phyloP scores from a whole-genome alignment of 1,140 invertebrate species.

The Drosophila lacteicornis region DNA sequence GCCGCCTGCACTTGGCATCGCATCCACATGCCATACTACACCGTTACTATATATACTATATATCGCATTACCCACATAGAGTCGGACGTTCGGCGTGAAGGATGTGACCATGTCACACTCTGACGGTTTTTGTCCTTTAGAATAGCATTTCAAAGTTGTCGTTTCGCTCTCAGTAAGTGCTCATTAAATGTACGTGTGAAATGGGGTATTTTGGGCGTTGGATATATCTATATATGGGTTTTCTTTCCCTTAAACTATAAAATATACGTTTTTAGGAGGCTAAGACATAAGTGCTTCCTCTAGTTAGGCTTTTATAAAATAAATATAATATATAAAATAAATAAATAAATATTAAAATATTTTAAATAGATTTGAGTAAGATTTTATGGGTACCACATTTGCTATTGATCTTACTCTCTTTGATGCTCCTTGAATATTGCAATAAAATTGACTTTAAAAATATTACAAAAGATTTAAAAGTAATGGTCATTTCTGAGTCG shows the following conservation, averaged over 20 bases:
- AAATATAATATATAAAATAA: too few species aligned
- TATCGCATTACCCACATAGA: slow-evolving; percentile 49
- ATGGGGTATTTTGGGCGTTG: neutral
- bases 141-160: slow-evolving; percentile 60
- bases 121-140: slow-evolving; percentile 72
- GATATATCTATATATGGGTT: neutral
- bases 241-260: too few species aligned
- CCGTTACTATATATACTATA: slow-evolving; percentile 4
- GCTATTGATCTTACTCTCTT: too few species aligned
- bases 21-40: slow-evolving; percentile 13
- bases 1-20: slow-evolving; percentile 53
- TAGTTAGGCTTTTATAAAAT: neutral
- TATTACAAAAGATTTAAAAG: neutral
- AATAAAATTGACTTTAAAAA: neutral
- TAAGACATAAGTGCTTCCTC: too few species aligned
- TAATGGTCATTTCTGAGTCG: slow-evolving; percentile 11
- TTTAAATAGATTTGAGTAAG: neutral
- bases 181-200: slow-evolving; percentile 8
- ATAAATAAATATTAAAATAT: too few species aligned
- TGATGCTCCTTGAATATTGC: too few species aligned
- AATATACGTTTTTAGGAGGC: too few species aligned
- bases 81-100: slow-evolving; percentile 61
- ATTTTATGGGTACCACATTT: neutral
- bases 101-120: slow-evolving; percentile 81
- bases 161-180: slow-evolving; percentile 24